Evolutionary conservation across 2,797 vertebrate genomes (phyloP).

Genomic region (Hippopotamyrus pictus): DNA sequence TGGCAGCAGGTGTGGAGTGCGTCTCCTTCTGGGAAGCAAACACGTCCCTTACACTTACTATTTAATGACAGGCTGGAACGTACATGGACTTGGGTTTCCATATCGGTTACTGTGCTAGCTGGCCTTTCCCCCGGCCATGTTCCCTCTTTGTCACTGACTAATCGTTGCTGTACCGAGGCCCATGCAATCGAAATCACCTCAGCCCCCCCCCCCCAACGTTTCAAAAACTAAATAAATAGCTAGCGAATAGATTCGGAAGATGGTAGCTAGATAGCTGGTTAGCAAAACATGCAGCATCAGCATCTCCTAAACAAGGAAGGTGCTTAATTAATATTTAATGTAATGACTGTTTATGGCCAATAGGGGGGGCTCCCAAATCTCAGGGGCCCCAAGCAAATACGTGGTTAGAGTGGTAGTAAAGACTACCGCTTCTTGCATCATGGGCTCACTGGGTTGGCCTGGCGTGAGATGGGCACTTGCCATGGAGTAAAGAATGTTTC

Average conservation of each 20-base stretch:
- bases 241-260: neutral
- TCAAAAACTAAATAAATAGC: neutral
- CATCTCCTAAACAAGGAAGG: neutral
- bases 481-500: neutral
- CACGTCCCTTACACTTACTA: neutral
- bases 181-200: neutral
- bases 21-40: neutral
- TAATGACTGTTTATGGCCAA: neutral
- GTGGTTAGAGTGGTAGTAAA: neutral
- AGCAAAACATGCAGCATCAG: neutral
- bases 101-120: neutral
- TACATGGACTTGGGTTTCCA: neutral
- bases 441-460: neutral
- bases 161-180: neutral
- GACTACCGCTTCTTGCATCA: neutral
- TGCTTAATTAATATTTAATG: neutral
- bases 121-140: neutral
- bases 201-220: neutral
- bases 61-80: slow-evolving; percentile 4
- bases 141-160: slow-evolving; percentile 1
- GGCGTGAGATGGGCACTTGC: neutral
- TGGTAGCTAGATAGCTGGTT: neutral
- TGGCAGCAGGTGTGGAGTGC: neutral
- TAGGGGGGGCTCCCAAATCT: neutral
- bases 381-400: neutral